Percentiles rank a stretch among this genome's conserved stretches.
phyloP scores from a whole-genome alignment of 2,888 invertebrate genomes.

The Globia sparganii region DNA sequence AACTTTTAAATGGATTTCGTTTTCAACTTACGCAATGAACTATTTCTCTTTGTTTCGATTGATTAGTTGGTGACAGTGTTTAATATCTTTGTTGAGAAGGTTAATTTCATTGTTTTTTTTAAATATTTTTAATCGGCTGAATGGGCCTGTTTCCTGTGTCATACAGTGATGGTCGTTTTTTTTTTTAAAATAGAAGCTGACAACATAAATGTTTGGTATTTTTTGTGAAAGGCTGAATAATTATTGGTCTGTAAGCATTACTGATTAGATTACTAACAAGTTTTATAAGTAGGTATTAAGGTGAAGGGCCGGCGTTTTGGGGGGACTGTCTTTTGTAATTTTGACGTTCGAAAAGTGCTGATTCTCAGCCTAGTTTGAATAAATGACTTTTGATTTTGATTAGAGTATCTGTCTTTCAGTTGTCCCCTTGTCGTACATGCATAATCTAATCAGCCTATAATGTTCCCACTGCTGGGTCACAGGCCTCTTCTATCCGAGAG shows the following conservation, averaged over 20 bases:
- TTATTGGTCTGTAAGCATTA: neutral
- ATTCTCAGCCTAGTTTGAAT: too few relatives aligned
- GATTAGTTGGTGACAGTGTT: slow-evolving; percentile 10
- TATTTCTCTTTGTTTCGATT: slow-evolving; percentile 20
- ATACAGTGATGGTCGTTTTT: too few relatives aligned
- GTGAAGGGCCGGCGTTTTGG: too few relatives aligned
- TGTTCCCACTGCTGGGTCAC: too few relatives aligned
- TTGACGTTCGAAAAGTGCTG: too few relatives aligned
- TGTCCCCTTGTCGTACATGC: neutral
- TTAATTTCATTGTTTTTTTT: neutral
- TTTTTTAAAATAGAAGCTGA: neutral
- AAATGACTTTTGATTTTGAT: too few relatives aligned
- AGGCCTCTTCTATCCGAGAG: too few relatives aligned
- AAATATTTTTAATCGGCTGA: neutral
- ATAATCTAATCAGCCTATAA: too few relatives aligned
- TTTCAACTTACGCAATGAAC: slow-evolving; percentile 35
- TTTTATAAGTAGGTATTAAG: neutral
- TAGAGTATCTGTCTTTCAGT: neutral
- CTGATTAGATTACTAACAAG: neutral
- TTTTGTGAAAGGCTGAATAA: neutral
- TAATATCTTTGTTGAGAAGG: slow-evolving; percentile 2
- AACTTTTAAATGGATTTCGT: slow-evolving; percentile 58
- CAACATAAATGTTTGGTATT: too few relatives aligned
- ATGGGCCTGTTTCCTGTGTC: too few relatives aligned
- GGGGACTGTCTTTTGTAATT: too few relatives aligned